phyloP scores from a whole-genome alignment of 2,113 vertebrate species.

The Gulo gulo region DNA sequence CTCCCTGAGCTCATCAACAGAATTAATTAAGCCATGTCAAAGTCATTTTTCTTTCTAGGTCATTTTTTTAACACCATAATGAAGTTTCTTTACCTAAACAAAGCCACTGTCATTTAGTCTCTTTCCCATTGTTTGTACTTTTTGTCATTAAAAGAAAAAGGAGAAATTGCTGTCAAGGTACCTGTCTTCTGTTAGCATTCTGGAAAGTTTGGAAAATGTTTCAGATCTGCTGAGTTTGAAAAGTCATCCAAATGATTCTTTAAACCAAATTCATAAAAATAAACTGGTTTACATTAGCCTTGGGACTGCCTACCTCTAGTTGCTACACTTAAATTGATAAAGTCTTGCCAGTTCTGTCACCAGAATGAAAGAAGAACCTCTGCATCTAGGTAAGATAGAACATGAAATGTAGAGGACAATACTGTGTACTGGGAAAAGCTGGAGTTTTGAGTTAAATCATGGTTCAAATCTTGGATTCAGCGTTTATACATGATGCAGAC shows the following conservation, averaged over 20 bases:
- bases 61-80: not conserved
- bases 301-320: not conserved
- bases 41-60: not conserved
- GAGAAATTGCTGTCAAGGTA: not conserved
- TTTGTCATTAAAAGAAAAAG: not conserved
- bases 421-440: not conserved
- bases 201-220: not conserved
- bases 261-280: not conserved
- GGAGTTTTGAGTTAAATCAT: not conserved
- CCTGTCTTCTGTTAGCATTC: not conserved
- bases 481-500: not conserved
- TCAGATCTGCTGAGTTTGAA: not conserved
- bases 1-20: not conserved
- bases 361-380: not conserved
- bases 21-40: not conserved
- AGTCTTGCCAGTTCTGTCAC: not conserved
- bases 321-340: not conserved
- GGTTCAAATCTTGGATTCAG: not conserved
- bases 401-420: not conserved
- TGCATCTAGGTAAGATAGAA: not conserved
- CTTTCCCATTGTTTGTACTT: not conserved
- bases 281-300: not conserved
- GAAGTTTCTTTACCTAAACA: not conserved
- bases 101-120: not conserved
- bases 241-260: not conserved